phyloP scores from a whole-genome alignment of 2,113 vertebrate species.

The Marmota flaviventris region DNA sequence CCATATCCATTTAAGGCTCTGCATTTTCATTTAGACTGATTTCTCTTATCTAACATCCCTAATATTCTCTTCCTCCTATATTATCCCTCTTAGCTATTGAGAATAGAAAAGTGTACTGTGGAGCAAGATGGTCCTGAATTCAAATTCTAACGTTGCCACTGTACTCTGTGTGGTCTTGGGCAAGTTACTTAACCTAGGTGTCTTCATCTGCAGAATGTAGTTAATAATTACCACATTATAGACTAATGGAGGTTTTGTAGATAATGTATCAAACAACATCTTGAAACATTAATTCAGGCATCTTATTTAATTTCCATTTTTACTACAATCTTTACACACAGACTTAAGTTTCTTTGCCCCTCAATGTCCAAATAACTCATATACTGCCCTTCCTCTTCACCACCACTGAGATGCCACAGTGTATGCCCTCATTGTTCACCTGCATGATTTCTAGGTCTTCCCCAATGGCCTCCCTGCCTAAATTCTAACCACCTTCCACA shows the following conservation, averaged over 20 bases:
- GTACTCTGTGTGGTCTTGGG: not conserved
- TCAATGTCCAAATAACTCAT: not conserved
- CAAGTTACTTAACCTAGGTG: not conserved
- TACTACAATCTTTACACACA: not conserved
- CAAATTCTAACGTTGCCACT: not conserved
- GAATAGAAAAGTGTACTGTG: not conserved
- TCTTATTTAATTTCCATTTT: not conserved
- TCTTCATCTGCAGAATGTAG: not conserved
- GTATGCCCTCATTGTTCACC: fast-evolving
- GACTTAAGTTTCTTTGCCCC: not conserved
- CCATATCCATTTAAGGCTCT: not conserved
- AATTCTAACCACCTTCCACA: not conserved
- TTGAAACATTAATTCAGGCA: not conserved
- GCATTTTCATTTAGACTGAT: not conserved
- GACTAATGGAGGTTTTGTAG: not conserved
- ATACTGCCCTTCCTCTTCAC: not conserved
- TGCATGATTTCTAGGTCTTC: not conserved
- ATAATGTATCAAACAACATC: not conserved
- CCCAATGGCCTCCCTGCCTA: not conserved
- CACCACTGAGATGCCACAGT: fast-evolving
- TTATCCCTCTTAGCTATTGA: not conserved
- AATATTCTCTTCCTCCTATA: not conserved
- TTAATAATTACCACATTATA: not conserved
- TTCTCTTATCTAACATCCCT: not conserved
- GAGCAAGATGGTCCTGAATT: not conserved